Percentiles rank a stretch among this genome's conserved stretches.
Conservation (phyloP, 2,797 vertebrate species). For the Rostrhamus sociabilis region DNA sequence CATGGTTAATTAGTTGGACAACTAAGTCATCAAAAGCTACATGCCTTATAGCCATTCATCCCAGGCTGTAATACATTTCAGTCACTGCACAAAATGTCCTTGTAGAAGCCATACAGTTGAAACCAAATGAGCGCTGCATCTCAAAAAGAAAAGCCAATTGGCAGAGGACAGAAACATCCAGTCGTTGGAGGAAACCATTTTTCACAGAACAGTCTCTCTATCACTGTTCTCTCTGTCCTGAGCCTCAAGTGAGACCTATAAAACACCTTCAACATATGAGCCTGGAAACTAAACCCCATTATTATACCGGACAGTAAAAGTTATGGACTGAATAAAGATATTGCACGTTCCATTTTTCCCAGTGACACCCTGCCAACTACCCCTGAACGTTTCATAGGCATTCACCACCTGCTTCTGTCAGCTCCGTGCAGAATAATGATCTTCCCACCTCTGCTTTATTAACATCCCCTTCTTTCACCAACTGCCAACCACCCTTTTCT, state of each 20-base stretch:
- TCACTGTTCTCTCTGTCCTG: neutral
- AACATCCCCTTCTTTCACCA: neutral
- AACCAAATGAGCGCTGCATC: neutral
- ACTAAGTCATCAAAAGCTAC: neutral
- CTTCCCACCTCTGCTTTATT: neutral
- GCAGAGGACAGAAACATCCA: neutral
- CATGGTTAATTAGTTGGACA: neutral
- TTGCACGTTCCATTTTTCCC: neutral
- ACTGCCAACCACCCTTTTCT: neutral
- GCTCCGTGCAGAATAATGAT: neutral
- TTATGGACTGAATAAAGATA: constrained; percentile 40
- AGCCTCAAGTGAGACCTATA: neutral
- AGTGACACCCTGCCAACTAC: neutral
- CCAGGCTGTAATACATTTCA: neutral
- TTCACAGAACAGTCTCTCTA: neutral
- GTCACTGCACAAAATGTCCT: neutral
- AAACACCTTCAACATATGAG: constrained; percentile 32
- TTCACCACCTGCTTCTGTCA: neutral
- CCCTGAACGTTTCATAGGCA: neutral
- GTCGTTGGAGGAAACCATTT: neutral
- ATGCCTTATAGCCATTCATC: neutral
- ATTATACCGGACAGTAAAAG: constrained; percentile 25
- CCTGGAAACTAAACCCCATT: constrained; percentile 10
- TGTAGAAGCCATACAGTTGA: neutral
- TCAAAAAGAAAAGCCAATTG: neutral